Base-by-base conservation (phyloP, 2,888 invertebrate genomes). In the Nemurella pictetii region DNA sequence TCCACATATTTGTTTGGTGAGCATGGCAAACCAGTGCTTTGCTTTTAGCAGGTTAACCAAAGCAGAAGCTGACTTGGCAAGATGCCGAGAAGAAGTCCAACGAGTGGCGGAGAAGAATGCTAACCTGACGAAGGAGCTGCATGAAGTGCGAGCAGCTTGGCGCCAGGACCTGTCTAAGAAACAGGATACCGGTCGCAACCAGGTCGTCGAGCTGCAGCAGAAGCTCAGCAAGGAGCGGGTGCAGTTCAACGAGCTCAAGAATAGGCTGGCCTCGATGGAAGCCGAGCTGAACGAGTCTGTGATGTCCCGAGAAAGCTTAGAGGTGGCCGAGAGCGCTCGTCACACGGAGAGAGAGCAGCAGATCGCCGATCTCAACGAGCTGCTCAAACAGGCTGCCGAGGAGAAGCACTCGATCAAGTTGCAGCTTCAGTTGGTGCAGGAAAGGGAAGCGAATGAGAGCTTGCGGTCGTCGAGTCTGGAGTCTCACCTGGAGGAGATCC, bases 381-480 rank as follows among this genome's bases (percentile, higher is more conserved):
- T 89, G 82, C 86, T 90, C 20, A 90, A 90, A 85, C 89, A 89
- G 87, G 88, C 87, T 27, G 87, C 89, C 29, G 89, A 89, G 81
- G 89, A 90, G 74, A 89, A 90, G 84, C 89, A 87, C 85, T 88
- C 89, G n/a, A 87, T 91, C 83, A 90, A 90, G 85, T 88, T 90
- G 75, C 88, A 90, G 87, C 88, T 91, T 26, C 88, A 89, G 80
- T 89, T 89, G 75, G 89, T 90, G 75, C 87, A 89, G 72, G 89
- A 89, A 55, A 90, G 90, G 87, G 90, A 90, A 88, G 89, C 80
- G 80, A 35, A 80, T n/a, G 80, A n/a, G n/a, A 84, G 25, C 86
- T 25, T 87, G 0, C 91, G 91, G 87, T 89, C 91, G 4, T 88
- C 89, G 7, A 89, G 89, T 84, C 88, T 92, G 55, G 91, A 92